These are phyloP conservation scores for Apostichopus parvimensis DNA, from an alignment of 35 echinoderm and acorn worm genomes.

Conservation along the genomic window DNA sequence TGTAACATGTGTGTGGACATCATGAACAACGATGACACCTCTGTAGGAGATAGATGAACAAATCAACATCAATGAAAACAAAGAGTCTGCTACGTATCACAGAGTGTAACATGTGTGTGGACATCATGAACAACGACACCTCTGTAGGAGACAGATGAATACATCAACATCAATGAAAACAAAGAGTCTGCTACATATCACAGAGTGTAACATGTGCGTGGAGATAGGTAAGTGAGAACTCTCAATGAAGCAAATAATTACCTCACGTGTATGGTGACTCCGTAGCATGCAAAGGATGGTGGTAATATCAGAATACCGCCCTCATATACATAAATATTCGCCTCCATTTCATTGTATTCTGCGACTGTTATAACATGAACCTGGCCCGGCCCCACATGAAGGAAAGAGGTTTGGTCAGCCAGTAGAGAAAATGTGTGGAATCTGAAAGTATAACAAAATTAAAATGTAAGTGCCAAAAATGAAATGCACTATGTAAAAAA, in stretches of 20 bases:
- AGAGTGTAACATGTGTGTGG: no score
- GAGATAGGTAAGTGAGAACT: no score
- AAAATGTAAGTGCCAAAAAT: no score
- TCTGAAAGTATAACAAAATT: slow-evolving; percentile 50
- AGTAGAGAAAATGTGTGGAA: slow-evolving; percentile 54
- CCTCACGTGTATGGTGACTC: slow-evolving; percentile 71
- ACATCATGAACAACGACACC: slow-evolving; percentile 77
- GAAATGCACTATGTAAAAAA: no score
- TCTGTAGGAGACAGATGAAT: slow-evolving; percentile 13
- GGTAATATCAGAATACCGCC: slow-evolving; percentile 70
- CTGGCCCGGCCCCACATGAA: slow-evolving; percentile 81
- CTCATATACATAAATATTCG: slow-evolving; percentile 86
- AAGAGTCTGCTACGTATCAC: no score
- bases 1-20: no score
- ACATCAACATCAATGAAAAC: no score
- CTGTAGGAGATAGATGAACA: no score
- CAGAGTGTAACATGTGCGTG: no score
- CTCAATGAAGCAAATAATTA: slow-evolving; percentile 3
- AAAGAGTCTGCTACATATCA: no score
- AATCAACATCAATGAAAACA: no score
- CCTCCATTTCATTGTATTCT: slow-evolving; percentile 58
- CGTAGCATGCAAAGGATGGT: slow-evolving; percentile 70
- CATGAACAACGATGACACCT: no score
- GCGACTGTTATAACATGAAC: slow-evolving; percentile 44
- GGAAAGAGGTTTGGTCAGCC: slow-evolving; percentile 56